Evolutionary conservation across 2,797 vertebrate genomes (phyloP).

Genomic region (Phoeniculus purpureus): DNA sequence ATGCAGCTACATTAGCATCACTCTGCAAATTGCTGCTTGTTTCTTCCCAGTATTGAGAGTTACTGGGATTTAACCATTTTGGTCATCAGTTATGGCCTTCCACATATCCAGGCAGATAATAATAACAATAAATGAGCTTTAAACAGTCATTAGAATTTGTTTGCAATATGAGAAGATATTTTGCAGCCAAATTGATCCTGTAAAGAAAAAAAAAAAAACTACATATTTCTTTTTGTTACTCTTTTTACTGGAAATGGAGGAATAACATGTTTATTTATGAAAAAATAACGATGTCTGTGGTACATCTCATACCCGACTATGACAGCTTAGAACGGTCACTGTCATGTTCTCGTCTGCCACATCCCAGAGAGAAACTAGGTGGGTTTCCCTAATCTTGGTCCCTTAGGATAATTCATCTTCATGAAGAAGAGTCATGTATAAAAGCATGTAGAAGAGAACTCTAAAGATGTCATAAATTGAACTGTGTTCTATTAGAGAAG

Average conservation of each 20-base stretch:
- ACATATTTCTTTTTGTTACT: not conserved
- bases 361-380: not conserved
- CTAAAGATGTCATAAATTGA: not conserved
- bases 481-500: not conserved
- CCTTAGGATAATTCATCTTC: not conserved
- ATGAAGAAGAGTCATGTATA: not conserved
- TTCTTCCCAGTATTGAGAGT: not conserved
- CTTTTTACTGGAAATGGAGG: not conserved
- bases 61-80: not conserved
- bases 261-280: not conserved
- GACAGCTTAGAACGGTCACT: not conserved
- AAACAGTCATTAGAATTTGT: not conserved
- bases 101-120: not conserved
- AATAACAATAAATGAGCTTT: fast-evolving
- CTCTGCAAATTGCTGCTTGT: not conserved
- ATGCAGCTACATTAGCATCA: not conserved
- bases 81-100: not conserved
- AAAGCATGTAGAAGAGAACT: too few relatives aligned
- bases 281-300: not conserved
- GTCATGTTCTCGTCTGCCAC: not conserved
- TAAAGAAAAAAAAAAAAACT: not conserved
- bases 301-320: not conserved
- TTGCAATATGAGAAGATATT: not conserved
- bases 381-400: not conserved
- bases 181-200: not conserved